Base-by-base conservation (phyloP, 2,888 invertebrate genomes). In the Lochmaea capreae region DNA sequence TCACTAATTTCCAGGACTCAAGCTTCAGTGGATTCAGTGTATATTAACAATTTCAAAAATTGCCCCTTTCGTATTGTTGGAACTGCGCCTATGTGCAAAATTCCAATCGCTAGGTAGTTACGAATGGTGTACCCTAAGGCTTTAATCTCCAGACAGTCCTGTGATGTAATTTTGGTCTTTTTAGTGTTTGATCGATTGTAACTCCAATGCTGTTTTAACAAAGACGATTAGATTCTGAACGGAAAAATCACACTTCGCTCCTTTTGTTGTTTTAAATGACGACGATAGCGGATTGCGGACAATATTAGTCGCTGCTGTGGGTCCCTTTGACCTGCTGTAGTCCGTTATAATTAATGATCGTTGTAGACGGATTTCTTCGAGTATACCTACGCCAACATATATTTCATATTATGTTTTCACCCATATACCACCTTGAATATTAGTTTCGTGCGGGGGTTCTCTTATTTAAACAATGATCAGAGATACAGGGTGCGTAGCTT, bases 141-240 rank as follows among this genome's bases (percentile, higher is more conserved):
- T 66, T 66, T 54, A 66, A 66, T 66, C 54, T 66, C 66, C 66
- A 65, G 65, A 65, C 66, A 66, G 54, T 66, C 39, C 54, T 54
- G 54, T 66, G 66, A 66, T 66, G 66, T 16, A 66, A 66, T 54
- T 66, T 66, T 52, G 54, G n/a, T 46, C 5, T 26, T 16, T 66
- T 66, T 66, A 46, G 52, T 26, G 33, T 65, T 65, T 65, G 18
- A 26, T 65, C 16, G 57, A 57, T 57, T 16, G 16, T 57, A 18
- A 57, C 57, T 52, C 26, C 26, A 65, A 33, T 66, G 39, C 54
- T 52, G 66, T 66, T 66, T 62, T 66, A 66, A 54, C 66, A 33
- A 66, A 66, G 39, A 54, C 66, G 22, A 66, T 66, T 52, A 54
- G 54, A 66, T 66, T 42, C 33, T 33, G 8, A 62, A 39, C 14